These are phyloP conservation scores for Forbesichthys agassizii DNA, from an alignment of 2,113 vertebrate species.

Conservation along the genomic window DNA sequence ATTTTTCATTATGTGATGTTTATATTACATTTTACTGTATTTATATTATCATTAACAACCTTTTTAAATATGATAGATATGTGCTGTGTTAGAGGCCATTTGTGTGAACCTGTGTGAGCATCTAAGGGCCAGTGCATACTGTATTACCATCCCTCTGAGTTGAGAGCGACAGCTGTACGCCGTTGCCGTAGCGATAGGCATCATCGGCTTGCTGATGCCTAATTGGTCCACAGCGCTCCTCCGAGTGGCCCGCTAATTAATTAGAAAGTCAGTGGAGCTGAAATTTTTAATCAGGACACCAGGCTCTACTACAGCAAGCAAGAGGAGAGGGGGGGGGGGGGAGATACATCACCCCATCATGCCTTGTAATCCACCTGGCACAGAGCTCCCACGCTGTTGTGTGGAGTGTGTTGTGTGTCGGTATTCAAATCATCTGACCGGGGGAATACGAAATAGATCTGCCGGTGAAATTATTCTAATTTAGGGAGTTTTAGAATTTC, in stretches of 20 bases:
- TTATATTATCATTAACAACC: neutral
- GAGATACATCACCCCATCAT: slow-evolving; percentile 68
- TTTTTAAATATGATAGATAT: too few relatives aligned
- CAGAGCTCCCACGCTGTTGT: slow-evolving; percentile 62
- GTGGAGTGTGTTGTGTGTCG: slow-evolving; percentile 64
- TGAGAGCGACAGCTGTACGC: slow-evolving; percentile 67
- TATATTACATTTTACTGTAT: too few relatives aligned
- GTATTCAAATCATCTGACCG: slow-evolving; percentile 52
- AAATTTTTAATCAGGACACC: slow-evolving; percentile 82
- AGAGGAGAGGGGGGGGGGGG: slow-evolving; percentile 11
- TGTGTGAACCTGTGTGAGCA: slow-evolving; percentile 61
- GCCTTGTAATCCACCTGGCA: slow-evolving; percentile 74
- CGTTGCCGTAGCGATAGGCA: slow-evolving; percentile 71
- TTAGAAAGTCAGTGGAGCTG: slow-evolving; percentile 79
- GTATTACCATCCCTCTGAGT: slow-evolving; percentile 49
- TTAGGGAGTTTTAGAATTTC: slow-evolving; percentile 38
- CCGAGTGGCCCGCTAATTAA: slow-evolving; percentile 79
- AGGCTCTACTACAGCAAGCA: slow-evolving; percentile 62
- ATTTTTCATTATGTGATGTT: too few relatives aligned
- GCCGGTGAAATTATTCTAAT: slow-evolving; percentile 55
- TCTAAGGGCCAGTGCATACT: slow-evolving; percentile 58
- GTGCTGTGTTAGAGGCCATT: neutral
- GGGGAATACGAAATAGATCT: slow-evolving; percentile 57
- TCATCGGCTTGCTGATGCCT: slow-evolving; percentile 72
- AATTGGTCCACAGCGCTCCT: slow-evolving; percentile 74